Evolutionary conservation across 2,888 invertebrate genomes (phyloP), one percentile per base, ranked within the genome.

Genomic region (Cinara cedri): DNA sequence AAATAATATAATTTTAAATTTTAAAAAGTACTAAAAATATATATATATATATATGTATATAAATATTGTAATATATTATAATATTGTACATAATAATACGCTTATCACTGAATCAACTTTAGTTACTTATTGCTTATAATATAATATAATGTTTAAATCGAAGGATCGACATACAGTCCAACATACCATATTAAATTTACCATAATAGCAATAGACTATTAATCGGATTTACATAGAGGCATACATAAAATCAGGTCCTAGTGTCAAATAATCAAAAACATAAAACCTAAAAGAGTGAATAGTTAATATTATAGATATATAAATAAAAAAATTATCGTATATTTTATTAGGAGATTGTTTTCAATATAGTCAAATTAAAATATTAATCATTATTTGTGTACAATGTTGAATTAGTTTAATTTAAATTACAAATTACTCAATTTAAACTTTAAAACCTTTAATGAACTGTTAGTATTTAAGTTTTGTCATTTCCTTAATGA

Each of bases 1-100:
- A 62, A 72, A 70, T 70, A 70, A 70, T 55, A 51, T 68, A n/a
- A 13, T 49, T 46, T 16, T 34, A 11, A 57, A 57, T n/a, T 57
- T 11, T 24, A 60, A 42, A 24, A 42, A 57, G 26, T 62, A 49
- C 72, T 72, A 60, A 49, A 46, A 26, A 44, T 49, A 19, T 60
- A 46, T 46, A 44, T 49, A 19, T 49, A 19, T 46, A 26, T 60
- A 71, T 44, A 68, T 16, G n/a, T 16, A 62, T 49, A 19, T 44
- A 46, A 57, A 26, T 65, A 44, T 3, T 21, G 14, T 63, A 63
- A 6, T 16, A n/a, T 51, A 51, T 51, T 16, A 49, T 71, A 49
- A 44, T 46, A 44, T 21, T 62, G 49, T 62, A 62, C 72, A 71
- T 19, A 21, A 60, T n/a, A 63, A 74, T 60, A 74, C 6, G 8